Evolutionary conservation across 1,140 invertebrate genomes (phyloP).

Genomic region (Lepidurus apus): DNA sequence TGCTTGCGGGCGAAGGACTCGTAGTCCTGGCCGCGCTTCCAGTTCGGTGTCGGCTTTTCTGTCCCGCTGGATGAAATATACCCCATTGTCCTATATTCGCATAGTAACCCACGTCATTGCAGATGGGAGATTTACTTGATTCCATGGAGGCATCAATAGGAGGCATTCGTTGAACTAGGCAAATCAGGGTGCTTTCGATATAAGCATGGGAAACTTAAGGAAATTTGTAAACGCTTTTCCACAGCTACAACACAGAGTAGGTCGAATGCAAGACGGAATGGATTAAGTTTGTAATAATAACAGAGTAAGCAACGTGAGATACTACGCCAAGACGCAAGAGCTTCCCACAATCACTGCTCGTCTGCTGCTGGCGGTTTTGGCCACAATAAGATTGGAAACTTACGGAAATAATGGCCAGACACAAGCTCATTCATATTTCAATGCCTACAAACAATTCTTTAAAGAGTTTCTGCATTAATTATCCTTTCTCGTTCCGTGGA

Average conservation of each 20-base stretch:
- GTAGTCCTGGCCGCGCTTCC: conserved; percentile 7
- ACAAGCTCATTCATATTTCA: neutral
- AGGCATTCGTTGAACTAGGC: conserved; percentile 43
- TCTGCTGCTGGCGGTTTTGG: neutral
- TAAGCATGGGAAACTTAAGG: conserved; percentile 26
- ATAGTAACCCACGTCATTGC: conserved; percentile 26
- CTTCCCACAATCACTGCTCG: neutral
- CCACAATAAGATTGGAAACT: neutral
- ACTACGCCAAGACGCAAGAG: conserved; percentile 29
- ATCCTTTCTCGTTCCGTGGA: conserved; percentile 3
- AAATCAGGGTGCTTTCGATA: conserved; percentile 38
- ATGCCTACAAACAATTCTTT: neutral
- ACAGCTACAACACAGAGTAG: neutral
- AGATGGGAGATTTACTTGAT: conserved; percentile 35
- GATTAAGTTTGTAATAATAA: neutral
- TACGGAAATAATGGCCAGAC: neutral
- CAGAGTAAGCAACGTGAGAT: conserved; percentile 6
- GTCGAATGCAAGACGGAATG: neutral
- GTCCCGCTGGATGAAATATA: neutral
- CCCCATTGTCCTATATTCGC: conserved; percentile 24
- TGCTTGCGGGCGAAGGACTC: conserved; percentile 27
- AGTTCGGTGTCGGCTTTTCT: neutral
- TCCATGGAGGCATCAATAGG: conserved; percentile 44
- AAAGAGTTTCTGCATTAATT: neutral
- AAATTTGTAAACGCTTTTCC: neutral